Evolutionary conservation across 2,888 invertebrate species (phyloP).

Genomic region (Caenorhabditis sulstoni): DNA sequence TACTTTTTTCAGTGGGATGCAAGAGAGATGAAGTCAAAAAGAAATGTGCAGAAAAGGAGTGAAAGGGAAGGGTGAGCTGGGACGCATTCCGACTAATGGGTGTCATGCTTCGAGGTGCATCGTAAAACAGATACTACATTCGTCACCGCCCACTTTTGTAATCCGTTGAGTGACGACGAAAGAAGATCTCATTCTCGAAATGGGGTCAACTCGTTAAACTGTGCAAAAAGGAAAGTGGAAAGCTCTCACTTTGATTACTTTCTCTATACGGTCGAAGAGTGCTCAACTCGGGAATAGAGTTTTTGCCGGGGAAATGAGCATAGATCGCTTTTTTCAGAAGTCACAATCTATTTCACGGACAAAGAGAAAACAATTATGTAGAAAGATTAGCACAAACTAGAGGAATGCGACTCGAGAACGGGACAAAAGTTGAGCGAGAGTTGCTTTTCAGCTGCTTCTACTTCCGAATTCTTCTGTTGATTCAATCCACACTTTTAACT

Average conservation of each 20-base stretch:
- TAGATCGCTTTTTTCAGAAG: not conserved
- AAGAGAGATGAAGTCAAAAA: constrained; percentile 7
- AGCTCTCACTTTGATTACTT: constrained; percentile 12
- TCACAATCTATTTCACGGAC: not conserved
- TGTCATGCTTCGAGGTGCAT: constrained; percentile 13
- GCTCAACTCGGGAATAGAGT: constrained; percentile 1
- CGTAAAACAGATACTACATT: not conserved
- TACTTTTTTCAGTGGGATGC: constrained; percentile 15
- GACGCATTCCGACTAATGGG: constrained; percentile 26
- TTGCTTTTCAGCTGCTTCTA: constrained; percentile 5
- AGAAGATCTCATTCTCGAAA: too few relatives aligned
- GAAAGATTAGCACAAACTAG: constrained; percentile 5
- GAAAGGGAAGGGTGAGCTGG: constrained; percentile 1
- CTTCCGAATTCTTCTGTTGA: constrained; percentile 23
- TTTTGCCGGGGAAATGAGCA: not conserved
- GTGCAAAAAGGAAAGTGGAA: not conserved
- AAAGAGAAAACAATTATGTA: constrained; percentile 21
- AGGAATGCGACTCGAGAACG: not conserved
- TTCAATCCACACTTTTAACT: constrained; percentile 53
- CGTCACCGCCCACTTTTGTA: too few relatives aligned
- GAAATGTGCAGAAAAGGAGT: constrained; percentile 3
- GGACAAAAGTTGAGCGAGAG: not conserved
- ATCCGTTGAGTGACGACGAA: too few relatives aligned
- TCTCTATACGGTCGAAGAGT: not conserved
- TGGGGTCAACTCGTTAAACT: not conserved